Percentiles rank a stretch among this genome's conserved stretches.
Conservation (phyloP, 2,888 invertebrate species). For the Crocallis elinguaria region DNA sequence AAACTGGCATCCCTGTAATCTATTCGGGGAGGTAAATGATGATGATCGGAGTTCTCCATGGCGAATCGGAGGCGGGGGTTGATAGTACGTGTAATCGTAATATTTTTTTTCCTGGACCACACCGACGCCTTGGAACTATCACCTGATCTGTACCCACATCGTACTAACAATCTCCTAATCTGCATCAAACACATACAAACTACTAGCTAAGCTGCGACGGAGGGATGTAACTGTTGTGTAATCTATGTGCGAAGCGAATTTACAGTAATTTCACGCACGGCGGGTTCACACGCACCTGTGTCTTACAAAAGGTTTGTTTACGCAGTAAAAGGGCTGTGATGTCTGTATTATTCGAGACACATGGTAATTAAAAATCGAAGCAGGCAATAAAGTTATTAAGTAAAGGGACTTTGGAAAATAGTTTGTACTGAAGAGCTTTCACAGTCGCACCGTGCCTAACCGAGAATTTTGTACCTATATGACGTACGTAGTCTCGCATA, state of each 20-base stretch:
- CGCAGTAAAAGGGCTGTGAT: constrained; percentile 56
- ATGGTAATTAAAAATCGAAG: constrained; percentile 22
- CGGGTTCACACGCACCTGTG: constrained; percentile 77
- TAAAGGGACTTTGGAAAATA: background rate
- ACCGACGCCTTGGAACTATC: constrained; percentile 51
- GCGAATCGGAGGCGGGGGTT: constrained; percentile 75
- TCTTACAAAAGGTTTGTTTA: constrained; percentile 63
- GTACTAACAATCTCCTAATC: constrained; percentile 2
- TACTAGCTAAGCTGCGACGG: background rate
- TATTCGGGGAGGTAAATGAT: constrained; percentile 65
- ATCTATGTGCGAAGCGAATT: constrained; percentile 58
- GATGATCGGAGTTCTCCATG: constrained; percentile 69
- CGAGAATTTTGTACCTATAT: too few relatives aligned
- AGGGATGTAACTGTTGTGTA: constrained; percentile 5
- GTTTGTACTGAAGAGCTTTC: background rate
- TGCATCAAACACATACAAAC: background rate
- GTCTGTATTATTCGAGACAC: constrained; percentile 38
- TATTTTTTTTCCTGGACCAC: constrained; percentile 75
- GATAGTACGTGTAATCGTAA: constrained; percentile 77
- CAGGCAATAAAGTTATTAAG: constrained; percentile 1
- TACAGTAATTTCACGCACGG: constrained; percentile 80
- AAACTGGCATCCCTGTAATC: constrained; percentile 39
- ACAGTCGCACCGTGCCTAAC: background rate
- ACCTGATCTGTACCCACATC: background rate
- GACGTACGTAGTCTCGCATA: too few relatives aligned